Evolutionary conservation across 2,113 vertebrate species (phyloP).

Genomic region (Natator depressus): DNA sequence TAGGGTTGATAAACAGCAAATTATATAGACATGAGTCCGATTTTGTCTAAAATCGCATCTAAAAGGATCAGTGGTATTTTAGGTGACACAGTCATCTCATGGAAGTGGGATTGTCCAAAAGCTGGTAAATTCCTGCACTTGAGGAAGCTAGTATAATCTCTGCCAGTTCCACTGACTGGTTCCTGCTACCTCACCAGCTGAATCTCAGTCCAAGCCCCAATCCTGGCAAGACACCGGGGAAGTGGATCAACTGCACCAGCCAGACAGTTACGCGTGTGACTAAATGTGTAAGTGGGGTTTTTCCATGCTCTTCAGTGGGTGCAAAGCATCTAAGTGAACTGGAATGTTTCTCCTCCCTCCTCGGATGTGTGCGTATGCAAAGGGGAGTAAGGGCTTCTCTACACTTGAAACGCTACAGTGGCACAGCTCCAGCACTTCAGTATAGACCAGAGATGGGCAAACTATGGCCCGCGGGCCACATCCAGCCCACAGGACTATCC

Average conservation of each 20-base stretch:
- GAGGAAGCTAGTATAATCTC: background rate
- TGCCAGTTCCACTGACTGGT: background rate
- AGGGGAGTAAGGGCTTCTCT: background rate
- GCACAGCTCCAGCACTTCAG: no score
- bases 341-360: background rate
- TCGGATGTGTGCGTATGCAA: background rate
- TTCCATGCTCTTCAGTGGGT: background rate
- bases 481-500: no score
- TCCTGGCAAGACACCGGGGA: background rate
- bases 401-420: no score
- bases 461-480: no score
- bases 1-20: background rate
- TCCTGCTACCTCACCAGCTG: background rate
- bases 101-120: background rate
- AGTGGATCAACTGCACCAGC: background rate
- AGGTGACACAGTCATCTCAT: background rate
- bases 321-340: background rate
- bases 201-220: background rate
- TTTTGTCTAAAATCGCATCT: background rate
- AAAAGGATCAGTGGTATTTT: slow-evolving; percentile 1
- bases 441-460: no score
- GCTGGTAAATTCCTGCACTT: background rate
- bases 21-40: background rate
- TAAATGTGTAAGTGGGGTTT: background rate
- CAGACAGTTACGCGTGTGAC: background rate